Conservation (phyloP, 2,888 invertebrate genomes). For the Drosophila macrospina region DNA sequence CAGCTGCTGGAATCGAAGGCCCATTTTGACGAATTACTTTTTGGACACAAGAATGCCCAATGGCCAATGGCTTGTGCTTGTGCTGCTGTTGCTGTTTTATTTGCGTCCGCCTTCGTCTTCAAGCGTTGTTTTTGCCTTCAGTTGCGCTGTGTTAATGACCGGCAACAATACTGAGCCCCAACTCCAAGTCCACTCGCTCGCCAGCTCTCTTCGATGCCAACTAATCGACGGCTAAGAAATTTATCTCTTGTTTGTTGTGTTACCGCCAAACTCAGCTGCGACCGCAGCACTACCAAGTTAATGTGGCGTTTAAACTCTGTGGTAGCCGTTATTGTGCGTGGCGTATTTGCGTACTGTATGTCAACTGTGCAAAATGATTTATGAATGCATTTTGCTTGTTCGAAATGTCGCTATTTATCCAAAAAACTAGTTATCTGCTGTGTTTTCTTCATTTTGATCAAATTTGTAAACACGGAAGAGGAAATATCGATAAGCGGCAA, state of each 20-base stretch:
- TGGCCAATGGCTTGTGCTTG: conserved; percentile 6
- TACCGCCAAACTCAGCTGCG: conserved; percentile 19
- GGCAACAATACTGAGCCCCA: conserved; percentile 40
- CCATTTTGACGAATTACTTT: conserved; percentile 70
- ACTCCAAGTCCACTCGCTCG: conserved; percentile 21
- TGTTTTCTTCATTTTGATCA: conserved; percentile 12
- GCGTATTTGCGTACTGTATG: conserved; percentile 26
- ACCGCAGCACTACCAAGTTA: conserved; percentile 10
- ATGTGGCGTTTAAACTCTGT: conserved; percentile 17
- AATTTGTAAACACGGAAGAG: conserved; percentile 39
- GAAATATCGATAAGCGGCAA: conserved; percentile 10
- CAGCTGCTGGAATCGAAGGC: conserved; percentile 83
- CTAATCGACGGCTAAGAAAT: conserved; percentile 38
- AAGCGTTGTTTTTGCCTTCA: conserved; percentile 51
- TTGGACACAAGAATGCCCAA: conserved; percentile 19
- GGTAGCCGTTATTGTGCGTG: conserved; percentile 38
- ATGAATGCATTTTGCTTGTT: conserved; percentile 60
- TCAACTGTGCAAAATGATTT: conserved; percentile 38
- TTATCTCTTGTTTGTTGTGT: conserved; percentile 40
- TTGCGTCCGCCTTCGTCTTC: conserved; percentile 19
- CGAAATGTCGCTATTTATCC: conserved; percentile 23
- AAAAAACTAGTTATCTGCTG: conserved; percentile 28
- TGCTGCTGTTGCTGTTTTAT: conserved; percentile 2
- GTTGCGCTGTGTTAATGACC: conserved; percentile 55
- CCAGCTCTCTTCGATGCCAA: conserved; percentile 61